Conservation (phyloP, 2,113 vertebrate species). For the Pterocles orientalis region DNA sequence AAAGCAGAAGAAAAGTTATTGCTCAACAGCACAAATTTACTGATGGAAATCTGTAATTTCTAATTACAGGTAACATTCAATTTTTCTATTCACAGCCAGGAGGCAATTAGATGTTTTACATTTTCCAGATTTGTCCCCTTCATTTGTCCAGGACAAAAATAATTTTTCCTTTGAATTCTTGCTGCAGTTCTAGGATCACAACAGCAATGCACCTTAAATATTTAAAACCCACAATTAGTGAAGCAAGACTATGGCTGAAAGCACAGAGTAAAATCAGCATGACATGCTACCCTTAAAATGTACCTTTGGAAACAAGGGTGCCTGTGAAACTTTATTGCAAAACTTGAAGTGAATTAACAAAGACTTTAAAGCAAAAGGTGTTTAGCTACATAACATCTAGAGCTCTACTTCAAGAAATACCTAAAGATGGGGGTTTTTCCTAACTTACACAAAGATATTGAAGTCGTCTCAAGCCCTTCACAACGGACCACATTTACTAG, state of each 20-base stretch:
- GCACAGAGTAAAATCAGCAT: not conserved
- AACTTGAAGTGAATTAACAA: not conserved
- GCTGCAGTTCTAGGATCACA: not conserved
- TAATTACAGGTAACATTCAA: not conserved
- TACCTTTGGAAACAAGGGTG: not conserved
- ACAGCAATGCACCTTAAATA: not conserved
- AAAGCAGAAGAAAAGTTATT: not conserved
- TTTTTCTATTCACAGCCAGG: not conserved
- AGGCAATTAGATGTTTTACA: not conserved
- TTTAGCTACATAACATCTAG: not conserved
- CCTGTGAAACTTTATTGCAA: not conserved
- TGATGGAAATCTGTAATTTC: not conserved
- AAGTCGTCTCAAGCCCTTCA: not conserved
- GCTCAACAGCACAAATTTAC: not conserved
- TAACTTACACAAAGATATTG: not conserved
- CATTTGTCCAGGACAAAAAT: not conserved
- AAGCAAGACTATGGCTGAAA: not conserved
- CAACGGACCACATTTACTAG: not conserved
- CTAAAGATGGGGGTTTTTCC: not conserved
- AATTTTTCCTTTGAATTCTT: not conserved
- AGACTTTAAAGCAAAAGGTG: not conserved
- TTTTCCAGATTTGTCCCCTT: not conserved
- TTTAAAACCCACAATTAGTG: not conserved
- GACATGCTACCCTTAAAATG: not conserved
- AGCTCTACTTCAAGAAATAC: not conserved